These are phyloP conservation scores for Microplitis deprimator DNA, from an alignment of 2,888 invertebrate species.

Conservation along the genomic window DNA sequence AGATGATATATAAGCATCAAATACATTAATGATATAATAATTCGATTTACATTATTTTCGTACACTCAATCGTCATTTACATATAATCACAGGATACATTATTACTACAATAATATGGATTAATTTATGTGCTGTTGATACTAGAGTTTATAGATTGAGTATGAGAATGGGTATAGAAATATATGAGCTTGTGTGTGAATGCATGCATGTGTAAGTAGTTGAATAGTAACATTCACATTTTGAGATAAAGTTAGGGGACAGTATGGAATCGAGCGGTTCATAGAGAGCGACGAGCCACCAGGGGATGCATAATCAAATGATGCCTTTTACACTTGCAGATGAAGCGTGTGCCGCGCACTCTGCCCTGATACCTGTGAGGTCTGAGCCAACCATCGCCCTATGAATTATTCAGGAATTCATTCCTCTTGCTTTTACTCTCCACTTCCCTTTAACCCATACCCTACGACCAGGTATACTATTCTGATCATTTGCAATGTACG, in stretches of 20 bases:
- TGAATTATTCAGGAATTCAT: constrained; percentile 57
- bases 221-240: constrained; percentile 2
- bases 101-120: background rate
- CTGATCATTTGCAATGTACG: background rate
- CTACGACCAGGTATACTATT: constrained; percentile 4
- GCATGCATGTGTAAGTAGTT: constrained; percentile 22
- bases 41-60: no score
- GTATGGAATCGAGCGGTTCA: constrained; percentile 11
- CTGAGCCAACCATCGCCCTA: constrained; percentile 48
- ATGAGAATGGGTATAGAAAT: background rate
- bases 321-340: constrained; percentile 56
- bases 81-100: background rate
- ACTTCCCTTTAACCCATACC: constrained; percentile 22
- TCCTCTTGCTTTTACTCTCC: constrained; percentile 27
- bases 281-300: constrained; percentile 10
- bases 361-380: constrained; percentile 43
- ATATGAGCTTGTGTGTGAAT: background rate
- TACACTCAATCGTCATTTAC: background rate
- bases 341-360: constrained; percentile 41
- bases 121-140: constrained; percentile 4
- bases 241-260: constrained; percentile 12
- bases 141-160: background rate
- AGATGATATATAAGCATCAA: no score
- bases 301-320: constrained; percentile 57
- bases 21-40: no score